A percentile compares a stretch with the other conserved stretches of the same genome.
phyloP scores from a whole-genome alignment of 2,797 vertebrate genomes.

The Amphiprion clarkii region DNA sequence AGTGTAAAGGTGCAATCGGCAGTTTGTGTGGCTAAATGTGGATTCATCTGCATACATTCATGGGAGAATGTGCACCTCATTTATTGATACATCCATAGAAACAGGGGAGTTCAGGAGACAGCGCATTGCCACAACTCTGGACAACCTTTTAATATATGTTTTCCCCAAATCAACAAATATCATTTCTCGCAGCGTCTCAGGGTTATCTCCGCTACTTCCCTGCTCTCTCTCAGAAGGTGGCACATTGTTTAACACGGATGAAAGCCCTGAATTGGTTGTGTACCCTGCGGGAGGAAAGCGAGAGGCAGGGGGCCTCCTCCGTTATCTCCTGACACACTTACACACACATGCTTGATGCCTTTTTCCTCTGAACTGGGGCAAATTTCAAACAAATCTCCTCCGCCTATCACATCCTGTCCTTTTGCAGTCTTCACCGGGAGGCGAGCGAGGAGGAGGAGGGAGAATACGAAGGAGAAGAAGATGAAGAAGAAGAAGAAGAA shows the following conservation, averaged over 20 bases:
- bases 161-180: slow-evolving; percentile 24
- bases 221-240: slow-evolving; percentile 61
- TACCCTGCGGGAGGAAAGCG: slow-evolving; percentile 54
- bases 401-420: slow-evolving; percentile 66
- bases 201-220: slow-evolving; percentile 41
- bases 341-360: slow-evolving; percentile 48
- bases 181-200: slow-evolving; percentile 16
- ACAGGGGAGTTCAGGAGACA: background rate
- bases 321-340: slow-evolving; percentile 70
- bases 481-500: slow-evolving; percentile 25
- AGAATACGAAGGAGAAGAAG: slow-evolving; percentile 9
- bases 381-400: slow-evolving; percentile 75
- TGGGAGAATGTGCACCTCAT: no score
- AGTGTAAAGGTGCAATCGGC: slow-evolving; percentile 8
- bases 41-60: background rate
- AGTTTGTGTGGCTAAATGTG: background rate
- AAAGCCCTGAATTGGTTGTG: slow-evolving; percentile 61
- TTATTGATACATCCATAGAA: no score
- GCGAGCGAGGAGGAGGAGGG: slow-evolving; percentile 14
- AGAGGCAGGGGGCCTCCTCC: slow-evolving; percentile 53
- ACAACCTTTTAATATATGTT: slow-evolving; percentile 8
- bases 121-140: background rate
- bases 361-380: slow-evolving; percentile 73
- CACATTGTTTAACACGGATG: slow-evolving; percentile 73
- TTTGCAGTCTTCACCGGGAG: slow-evolving; percentile 44